Evolutionary conservation across 2,888 invertebrate genomes (phyloP), one percentile per base, ranked within the genome.

Genomic region (Masnerella sp.): DNA sequence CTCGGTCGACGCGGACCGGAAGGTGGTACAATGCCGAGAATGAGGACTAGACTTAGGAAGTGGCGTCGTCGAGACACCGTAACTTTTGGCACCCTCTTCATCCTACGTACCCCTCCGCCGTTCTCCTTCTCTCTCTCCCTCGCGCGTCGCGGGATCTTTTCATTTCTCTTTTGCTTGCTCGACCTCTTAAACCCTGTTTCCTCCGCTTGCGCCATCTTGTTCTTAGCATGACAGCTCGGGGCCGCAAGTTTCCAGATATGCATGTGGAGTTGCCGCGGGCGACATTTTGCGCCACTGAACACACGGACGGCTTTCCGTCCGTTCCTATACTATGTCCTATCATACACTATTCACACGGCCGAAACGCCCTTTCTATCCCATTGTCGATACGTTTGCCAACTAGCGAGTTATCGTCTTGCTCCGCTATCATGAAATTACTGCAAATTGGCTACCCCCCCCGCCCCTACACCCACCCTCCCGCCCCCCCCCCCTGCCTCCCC

Each of bases 21-120:
- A 77, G 69, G 64, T 56, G 75, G 67, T 59, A 75, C 75, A 75
- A 75, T 69, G 64, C 72, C 51, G 47, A 74, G 76, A 69, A 74
- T 72, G 73, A 76, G 73, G 75, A 74, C 74, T 76, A 75, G 73
- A 76, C 75, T 61, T 74, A 74, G 74, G 64, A 76, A 77, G 77
- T 74, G 71, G 81, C 80, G 80, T 79, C 84, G 85, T 85, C 85
- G 85, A 84, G 85, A 86, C 86, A 80, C 84, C 85, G 85, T 86
- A 86, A 85, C 84, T 86, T 84, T 81, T 85, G 79, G 82, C 82
- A 82, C 84, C 84, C 82, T 83, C 69, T 69, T 74, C 52, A 40
- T 20, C 43, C n/a, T n/a, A n/a, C n/a, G n/a, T n/a, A n/a, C n/a
- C n/a, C n/a, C n/a, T n/a, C n/a, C n/a, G n/a, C n/a, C n/a, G n/a